Evolutionary conservation across 2,113 vertebrate genomes (phyloP).

Genomic region (Bufo bufo): DNA sequence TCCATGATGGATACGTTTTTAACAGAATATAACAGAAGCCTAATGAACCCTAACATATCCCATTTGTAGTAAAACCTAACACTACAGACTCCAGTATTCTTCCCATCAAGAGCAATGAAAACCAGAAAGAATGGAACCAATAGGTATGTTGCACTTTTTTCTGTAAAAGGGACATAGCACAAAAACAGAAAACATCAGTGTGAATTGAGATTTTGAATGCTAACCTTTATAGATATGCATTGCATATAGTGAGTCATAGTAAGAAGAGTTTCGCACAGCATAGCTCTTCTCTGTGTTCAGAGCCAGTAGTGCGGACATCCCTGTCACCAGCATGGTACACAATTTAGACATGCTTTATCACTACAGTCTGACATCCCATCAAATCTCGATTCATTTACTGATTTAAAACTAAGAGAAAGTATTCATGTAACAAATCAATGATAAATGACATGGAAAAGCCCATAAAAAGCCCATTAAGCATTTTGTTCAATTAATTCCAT

Average conservation of each 20-base stretch:
- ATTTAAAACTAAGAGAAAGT: not conserved
- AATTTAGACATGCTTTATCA: not conserved
- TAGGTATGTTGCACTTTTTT: too few species aligned
- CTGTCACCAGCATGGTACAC: not conserved
- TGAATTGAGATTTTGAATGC: not conserved
- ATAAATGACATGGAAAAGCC: not conserved
- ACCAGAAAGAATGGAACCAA: not conserved
- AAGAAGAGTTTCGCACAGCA: too few species aligned
- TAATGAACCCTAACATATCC: not conserved
- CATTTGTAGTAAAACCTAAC: not conserved
- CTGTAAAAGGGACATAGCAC: not conserved
- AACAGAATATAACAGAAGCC: not conserved
- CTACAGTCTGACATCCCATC: not conserved
- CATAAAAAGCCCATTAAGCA: not conserved
- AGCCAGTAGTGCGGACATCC: not conserved
- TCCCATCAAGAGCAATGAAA: not conserved
- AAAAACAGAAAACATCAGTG: not conserved
- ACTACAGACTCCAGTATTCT: not conserved
- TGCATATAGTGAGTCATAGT: not conserved
- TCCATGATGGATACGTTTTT: not conserved
- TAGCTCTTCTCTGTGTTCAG: not conserved
- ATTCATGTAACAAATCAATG: not conserved
- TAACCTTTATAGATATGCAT: not conserved
- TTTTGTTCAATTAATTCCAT: not conserved
- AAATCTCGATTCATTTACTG: not conserved